Base-by-base conservation (phyloP, 2,797 vertebrate genomes). In the Mionectes olivaceus region DNA sequence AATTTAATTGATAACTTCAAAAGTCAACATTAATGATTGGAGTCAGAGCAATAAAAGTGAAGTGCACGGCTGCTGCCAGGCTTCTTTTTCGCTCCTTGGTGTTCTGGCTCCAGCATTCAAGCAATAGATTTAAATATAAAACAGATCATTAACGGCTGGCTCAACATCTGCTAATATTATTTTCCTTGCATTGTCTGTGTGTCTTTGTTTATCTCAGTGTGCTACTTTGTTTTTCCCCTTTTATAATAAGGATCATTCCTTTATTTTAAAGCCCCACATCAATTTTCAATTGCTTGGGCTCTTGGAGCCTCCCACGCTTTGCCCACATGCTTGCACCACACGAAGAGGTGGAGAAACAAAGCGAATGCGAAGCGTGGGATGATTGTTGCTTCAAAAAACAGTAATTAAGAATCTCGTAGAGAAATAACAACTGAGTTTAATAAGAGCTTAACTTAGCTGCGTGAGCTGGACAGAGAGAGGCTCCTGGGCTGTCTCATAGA, bases 121-220 rank as follows among this genome's bases (percentile, higher is more conserved):
- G 90, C 93, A 37, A 89, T 94, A 93, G 95, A 97, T 97, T 97
- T 96, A 97, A 97, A 97, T 96, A 97, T 96, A 96, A 97, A 97
- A 94, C 95, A 96, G 93, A 97, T 95, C 92, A 95, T 96, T 97
- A 97, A 95, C 70, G 96, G 95, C 94, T 97, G 96, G 94, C 92
- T 95, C 95, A 96, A 97, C 96, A 97, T 97, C 96, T 97, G 96
- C 94, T 97, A 97, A 97, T 97, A 97, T 95, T 96, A 97, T 97
- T 96, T 96, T 96, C 95, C 94, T 97, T 96, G 93, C 97, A 97
- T 97, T 97, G 96, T 97, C 89, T 97, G 77, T 80, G 78, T 5
- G 49, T 96, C 95, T 97, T 97, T 97, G 95, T 97, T 97, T 97
- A 97, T 95, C 94, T 96, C 95, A 96, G 93, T 96, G 83, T 94